Evolutionary conservation across 1,140 invertebrate genomes (phyloP), one percentile per base, ranked within the genome.

Genomic region (Olivierus martensii): DNA sequence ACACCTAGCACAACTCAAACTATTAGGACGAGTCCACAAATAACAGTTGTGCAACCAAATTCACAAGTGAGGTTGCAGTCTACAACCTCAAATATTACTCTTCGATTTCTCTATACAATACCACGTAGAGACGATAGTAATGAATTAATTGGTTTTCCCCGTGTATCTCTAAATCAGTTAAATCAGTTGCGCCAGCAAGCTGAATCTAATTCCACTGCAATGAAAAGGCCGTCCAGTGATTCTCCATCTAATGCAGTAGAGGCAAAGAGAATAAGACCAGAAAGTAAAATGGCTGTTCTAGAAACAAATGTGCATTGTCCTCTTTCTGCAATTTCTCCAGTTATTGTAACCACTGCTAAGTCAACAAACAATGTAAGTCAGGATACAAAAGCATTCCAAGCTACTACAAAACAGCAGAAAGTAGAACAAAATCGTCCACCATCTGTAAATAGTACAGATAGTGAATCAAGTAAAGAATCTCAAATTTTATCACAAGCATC

Each of bases 161-260:
- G 19, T 17, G 52, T 57, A 41, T 51, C 53, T 35, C n/a, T 46
- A 18, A 57, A 55, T 45, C 56, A 60, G 17, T 7, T 56, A 34
- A 56, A 49, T 15, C 51, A 58, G 37, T 14, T 50, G 21, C 37
- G 49, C 15, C 58, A 59, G 22, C 43, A 57, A 38, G 39, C 44
- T n/a, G 43, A 46, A 44, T 52, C 53, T 50, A 55, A 19, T 47
- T 22, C 46, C 34, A 51, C 39, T 46, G 39, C 45, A 35, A 52
- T 49, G 14, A 59, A 59, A 57, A 46, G 56, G 49, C 59, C 56
- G 52, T 59, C 54, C 54, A 56, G 38, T 56, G 54, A 56, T 48
- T 21, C 17, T 28, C 17, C 53, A 41, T 41, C 19, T 28, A 41
- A 28, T 41, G 14, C 39, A 12, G 39, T 18, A 41, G 39, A 41